Evolutionary conservation across 2,888 invertebrate species (phyloP).

Genomic region (Caprella mutica): DNA sequence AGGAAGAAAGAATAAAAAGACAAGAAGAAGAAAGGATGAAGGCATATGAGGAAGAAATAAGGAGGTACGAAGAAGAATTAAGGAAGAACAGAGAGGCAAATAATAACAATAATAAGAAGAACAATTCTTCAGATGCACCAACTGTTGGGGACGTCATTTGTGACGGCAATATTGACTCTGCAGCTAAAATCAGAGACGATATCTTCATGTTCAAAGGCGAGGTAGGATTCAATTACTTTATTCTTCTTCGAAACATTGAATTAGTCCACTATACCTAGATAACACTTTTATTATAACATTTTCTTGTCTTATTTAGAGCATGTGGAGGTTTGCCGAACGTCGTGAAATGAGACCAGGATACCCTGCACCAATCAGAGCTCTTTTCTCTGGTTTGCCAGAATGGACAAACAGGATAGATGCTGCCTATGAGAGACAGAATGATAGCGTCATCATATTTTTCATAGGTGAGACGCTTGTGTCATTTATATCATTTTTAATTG

Average conservation of each 20-base stretch:
- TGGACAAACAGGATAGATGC: constrained; percentile 77
- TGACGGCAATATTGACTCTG: constrained; percentile 77
- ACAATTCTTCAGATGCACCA: background rate
- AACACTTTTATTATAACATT: background rate
- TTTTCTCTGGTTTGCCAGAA: constrained; percentile 70
- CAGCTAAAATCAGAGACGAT: constrained; percentile 75
- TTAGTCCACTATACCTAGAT: background rate
- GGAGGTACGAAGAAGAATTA: background rate
- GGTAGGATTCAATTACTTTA: constrained; percentile 39
- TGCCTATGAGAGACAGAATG: constrained; percentile 69
- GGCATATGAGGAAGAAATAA: constrained; percentile 5
- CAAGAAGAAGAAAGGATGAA: background rate
- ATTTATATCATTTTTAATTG: background rate
- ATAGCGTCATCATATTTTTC: constrained; percentile 79
- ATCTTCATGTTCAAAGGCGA: constrained; percentile 52
- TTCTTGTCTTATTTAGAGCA: constrained; percentile 52
- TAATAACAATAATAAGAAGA: background rate
- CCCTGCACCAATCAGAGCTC: constrained; percentile 66
- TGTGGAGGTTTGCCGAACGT: constrained; percentile 64
- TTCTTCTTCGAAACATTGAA: background rate
- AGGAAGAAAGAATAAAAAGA: background rate
- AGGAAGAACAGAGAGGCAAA: background rate
- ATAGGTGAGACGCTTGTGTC: constrained; percentile 56
- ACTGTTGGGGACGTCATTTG: constrained; percentile 48
- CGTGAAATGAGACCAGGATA: constrained; percentile 45